Evolutionary conservation across 2,888 invertebrate genomes (phyloP).

Genomic region (Micropterix aruncella): DNA sequence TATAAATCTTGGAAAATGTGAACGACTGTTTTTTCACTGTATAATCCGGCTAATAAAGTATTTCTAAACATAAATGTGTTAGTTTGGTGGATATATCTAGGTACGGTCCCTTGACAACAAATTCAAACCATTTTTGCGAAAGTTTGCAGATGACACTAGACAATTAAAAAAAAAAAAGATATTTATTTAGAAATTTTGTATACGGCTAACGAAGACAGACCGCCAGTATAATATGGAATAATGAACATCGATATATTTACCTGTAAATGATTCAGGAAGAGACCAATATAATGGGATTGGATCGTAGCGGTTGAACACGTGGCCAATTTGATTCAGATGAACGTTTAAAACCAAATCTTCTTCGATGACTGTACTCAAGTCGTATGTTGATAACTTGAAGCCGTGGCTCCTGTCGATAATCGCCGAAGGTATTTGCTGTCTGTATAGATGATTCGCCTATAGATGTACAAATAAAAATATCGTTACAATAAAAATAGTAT

Average conservation of each 20-base stretch:
- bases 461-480: conserved; percentile 4
- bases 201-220: no score
- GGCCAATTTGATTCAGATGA: conserved; percentile 46
- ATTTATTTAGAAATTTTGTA: no score
- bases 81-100: no score
- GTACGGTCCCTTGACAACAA: no score
- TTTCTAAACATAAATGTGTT: no score
- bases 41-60: no score
- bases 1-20: no score
- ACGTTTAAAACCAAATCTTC: conserved; percentile 38
- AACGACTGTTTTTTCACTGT: no score
- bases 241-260: conserved; percentile 18
- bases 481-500: not conserved
- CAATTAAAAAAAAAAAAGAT: no score
- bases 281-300: conserved; percentile 57
- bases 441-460: conserved; percentile 24
- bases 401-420: conserved; percentile 40
- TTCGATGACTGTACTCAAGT: conserved; percentile 6
- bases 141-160: no score
- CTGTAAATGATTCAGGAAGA: conserved; percentile 49
- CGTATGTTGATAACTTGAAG: conserved; percentile 45
- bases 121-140: no score
- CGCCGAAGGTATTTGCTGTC: conserved; percentile 51
- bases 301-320: conserved; percentile 28
- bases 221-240: no score